Percentiles rank a stretch among this genome's conserved stretches.
Evolutionary conservation across 2,113 vertebrate genomes (phyloP).

Genomic region (Cryptotis parvus): DNA sequence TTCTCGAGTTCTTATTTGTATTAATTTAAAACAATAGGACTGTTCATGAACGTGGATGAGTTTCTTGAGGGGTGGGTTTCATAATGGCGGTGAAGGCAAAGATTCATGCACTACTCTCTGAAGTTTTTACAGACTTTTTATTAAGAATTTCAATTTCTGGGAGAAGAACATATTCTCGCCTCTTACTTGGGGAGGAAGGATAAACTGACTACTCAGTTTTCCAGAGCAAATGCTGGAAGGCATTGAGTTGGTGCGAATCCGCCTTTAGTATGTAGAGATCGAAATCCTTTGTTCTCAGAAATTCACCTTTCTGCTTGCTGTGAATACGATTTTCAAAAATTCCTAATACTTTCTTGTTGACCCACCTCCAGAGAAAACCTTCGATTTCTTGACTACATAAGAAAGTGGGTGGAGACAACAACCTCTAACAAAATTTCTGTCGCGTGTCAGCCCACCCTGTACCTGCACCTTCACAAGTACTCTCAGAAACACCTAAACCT

Average conservation of each 20-base stretch:
- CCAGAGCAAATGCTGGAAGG: not conserved
- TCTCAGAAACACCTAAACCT: not conserved
- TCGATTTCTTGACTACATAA: not conserved
- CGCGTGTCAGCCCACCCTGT: not conserved
- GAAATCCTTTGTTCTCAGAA: not conserved
- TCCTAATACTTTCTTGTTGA: not conserved
- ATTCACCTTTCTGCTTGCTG: not conserved
- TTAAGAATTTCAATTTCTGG: not conserved
- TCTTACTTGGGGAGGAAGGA: not conserved
- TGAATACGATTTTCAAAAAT: conserved; percentile 9
- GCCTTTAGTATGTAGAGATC: not conserved
- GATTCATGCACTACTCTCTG: not conserved
- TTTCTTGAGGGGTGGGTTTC: not conserved
- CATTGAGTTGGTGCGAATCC: not conserved
- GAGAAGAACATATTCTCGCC: not conserved
- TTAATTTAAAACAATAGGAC: not conserved
- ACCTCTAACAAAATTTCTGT: not conserved
- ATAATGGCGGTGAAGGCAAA: not conserved
- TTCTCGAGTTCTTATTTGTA: not conserved
- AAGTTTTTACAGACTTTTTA: not conserved
- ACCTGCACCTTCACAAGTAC: not conserved
- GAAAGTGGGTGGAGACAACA: not conserved
- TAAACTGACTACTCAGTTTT: not conserved
- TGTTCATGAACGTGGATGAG: not conserved
- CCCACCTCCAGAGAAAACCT: not conserved